A percentile compares a stretch with the other conserved stretches of the same genome.
These are phyloP conservation scores for Nesidiocoris tenuis DNA, from an alignment of 2,888 invertebrate genomes.

Conservation along the genomic window DNA sequence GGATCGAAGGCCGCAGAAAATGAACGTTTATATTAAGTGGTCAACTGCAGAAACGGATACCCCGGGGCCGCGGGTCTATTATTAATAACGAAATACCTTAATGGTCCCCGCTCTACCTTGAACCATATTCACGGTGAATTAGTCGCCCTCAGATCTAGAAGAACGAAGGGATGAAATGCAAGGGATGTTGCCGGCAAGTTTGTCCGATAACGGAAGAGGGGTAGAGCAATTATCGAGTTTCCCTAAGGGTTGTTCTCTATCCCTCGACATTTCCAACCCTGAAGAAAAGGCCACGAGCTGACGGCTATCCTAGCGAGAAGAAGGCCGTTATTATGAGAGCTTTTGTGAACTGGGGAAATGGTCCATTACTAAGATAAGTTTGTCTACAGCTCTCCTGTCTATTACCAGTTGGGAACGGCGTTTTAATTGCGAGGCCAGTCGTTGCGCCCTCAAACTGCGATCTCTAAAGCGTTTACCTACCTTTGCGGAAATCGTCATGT, in stretches of 20 bases:
- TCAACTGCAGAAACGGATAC: background rate
- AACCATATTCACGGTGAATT: constrained; percentile 33
- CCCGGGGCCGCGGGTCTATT: background rate
- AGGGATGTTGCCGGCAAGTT: background rate
- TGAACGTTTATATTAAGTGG: background rate
- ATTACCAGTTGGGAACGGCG: constrained; percentile 12
- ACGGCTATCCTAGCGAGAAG: background rate
- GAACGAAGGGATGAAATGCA: background rate
- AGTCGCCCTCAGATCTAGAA: constrained; percentile 1
- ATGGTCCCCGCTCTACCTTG: background rate
- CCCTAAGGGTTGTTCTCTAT: background rate
- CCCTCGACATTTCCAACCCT: background rate
- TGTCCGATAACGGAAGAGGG: constrained; percentile 20
- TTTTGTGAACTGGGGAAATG: constrained; percentile 35
- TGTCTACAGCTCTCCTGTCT: constrained; percentile 28
- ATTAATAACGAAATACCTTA: background rate
- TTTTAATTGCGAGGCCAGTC: constrained; percentile 11
- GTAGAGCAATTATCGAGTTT: constrained; percentile 33
- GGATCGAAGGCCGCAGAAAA: background rate
- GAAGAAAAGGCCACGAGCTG: constrained; percentile 21
- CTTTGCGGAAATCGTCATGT: background rate
- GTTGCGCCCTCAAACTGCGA: background rate
- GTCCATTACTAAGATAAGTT: constrained; percentile 38
- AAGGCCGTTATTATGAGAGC: constrained; percentile 19
- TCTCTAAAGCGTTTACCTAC: no score